Base-by-base conservation (phyloP, 2,888 invertebrate genomes). In the Pantelozetes paolii region DNA sequence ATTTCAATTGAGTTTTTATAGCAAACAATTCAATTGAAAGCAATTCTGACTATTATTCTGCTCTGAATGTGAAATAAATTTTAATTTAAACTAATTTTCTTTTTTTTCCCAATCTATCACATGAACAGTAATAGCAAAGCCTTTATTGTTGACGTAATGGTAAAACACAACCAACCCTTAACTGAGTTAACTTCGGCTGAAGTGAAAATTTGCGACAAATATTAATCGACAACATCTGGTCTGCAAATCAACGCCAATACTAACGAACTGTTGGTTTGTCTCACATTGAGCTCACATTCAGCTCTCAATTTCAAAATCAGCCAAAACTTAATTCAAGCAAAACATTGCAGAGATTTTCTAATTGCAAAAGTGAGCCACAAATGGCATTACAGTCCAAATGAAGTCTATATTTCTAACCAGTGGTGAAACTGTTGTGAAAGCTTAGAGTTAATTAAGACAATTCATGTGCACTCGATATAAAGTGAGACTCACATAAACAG, bases 191-290 rank as follows among this genome's bases (percentile, higher is more conserved):
- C 57, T 45, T 57, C 23, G 23, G 57, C 28, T 26, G 57, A 57
- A 57, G 57, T 28, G 57, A 57, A 57, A 57, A 57, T 57, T 57
- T 57, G 57, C 26, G 57, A 57, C 57, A 28, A 57, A 9, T 26
- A 57, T 57, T 26, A 57, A 57, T 57, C 57, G 57, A 57, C 23
- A 57, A 57, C 57, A 57, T 57, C 57, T 57, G 57, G 57, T 57
- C 26, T 45, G 57, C 50, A 57, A 57, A 57, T 57, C 57, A 57
- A 57, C 57, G 28, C 5, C n/a, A n/a, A n/a, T n/a, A n/a, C n/a
- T n/a, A n/a, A n/a, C n/a, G n/a, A n/a, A n/a, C n/a, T n/a, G n/a
- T n/a, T n/a, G n/a, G n/a, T n/a, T n/a, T n/a, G n/a, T n/a, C n/a
- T n/a, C n/a, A n/a, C n/a, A n/a, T n/a, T n/a, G n/a, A n/a, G n/a